A percentile compares a stretch with the other conserved stretches of the same genome.
Evolutionary conservation across 2,888 invertebrate genomes (phyloP).

Genomic region (Tenthredo distinguenda): DNA sequence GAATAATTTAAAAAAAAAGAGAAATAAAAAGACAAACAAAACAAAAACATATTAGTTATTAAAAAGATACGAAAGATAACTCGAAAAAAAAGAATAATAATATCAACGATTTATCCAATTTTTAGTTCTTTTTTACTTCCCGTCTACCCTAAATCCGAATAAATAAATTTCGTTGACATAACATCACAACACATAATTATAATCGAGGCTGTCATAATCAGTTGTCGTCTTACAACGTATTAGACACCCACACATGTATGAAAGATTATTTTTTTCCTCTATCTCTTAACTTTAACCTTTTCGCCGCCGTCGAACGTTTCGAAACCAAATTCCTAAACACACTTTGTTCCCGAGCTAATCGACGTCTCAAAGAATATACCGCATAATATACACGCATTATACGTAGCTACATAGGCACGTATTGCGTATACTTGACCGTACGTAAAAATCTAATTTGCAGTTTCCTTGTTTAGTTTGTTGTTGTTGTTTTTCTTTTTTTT

Average conservation of each 20-base stretch:
- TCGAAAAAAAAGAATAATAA: not conserved
- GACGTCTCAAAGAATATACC: not conserved
- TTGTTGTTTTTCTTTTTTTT: not conserved
- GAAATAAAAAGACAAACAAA: not conserved
- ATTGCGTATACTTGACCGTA: not conserved
- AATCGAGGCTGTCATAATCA: not conserved
- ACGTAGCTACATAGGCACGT: not conserved
- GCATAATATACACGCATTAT: not conserved
- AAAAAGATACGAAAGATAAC: not conserved
- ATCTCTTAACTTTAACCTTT: constrained; percentile 40
- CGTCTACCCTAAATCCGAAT: not conserved
- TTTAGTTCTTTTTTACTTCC: constrained; percentile 2
- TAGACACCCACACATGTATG: not conserved
- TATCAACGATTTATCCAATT: constrained; percentile 20
- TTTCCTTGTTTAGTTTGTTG: not conserved
- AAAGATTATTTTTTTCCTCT: constrained; percentile 8
- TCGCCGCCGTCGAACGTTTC: not conserved
- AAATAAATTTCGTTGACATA: constrained; percentile 1
- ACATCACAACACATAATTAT: not conserved
- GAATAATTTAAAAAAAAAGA: not conserved
- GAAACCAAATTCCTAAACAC: constrained; percentile 6
- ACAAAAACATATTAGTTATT: not conserved
- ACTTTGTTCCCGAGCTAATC: not conserved
- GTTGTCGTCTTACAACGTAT: not conserved
- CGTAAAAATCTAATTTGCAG: not conserved